Evolutionary conservation across 2,113 vertebrate genomes (phyloP).

Genomic region (Dicerorhinus sumatrensis): DNA sequence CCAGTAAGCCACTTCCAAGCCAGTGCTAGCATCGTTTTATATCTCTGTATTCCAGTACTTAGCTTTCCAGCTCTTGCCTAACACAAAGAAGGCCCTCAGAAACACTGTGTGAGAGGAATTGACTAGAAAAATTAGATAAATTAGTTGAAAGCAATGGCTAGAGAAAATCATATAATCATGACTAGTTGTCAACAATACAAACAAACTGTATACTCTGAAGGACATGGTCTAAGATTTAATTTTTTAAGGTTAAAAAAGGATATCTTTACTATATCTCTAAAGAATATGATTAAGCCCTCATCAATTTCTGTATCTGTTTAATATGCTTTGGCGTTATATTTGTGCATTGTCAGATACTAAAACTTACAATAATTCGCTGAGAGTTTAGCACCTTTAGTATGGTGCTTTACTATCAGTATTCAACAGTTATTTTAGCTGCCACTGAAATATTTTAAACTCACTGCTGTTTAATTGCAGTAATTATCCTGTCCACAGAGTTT

Average conservation of each 20-base stretch:
- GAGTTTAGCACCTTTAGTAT: background rate
- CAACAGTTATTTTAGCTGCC: conserved; percentile 69
- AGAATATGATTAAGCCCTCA: background rate
- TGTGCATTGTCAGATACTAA: background rate
- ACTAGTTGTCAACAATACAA: background rate
- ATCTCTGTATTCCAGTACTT: background rate
- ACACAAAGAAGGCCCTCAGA: background rate
- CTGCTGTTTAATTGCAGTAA: background rate
- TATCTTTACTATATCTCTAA: background rate
- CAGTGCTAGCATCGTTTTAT: background rate
- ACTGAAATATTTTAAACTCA: conserved; percentile 3
- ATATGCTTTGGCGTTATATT: background rate
- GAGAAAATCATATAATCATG: background rate
- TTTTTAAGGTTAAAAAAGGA: background rate
- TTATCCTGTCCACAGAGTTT: conserved; percentile 54
- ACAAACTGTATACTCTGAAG: background rate
- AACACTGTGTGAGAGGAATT: background rate
- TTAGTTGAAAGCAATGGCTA: background rate
- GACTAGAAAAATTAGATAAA: background rate
- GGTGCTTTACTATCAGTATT: background rate
- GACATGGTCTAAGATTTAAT: background rate
- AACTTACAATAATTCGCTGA: background rate
- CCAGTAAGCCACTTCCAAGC: background rate
- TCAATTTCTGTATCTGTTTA: background rate
- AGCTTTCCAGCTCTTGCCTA: background rate